Evolutionary conservation across 1,140 invertebrate species (phyloP).

Genomic region (Drosophila yakuba): DNA sequence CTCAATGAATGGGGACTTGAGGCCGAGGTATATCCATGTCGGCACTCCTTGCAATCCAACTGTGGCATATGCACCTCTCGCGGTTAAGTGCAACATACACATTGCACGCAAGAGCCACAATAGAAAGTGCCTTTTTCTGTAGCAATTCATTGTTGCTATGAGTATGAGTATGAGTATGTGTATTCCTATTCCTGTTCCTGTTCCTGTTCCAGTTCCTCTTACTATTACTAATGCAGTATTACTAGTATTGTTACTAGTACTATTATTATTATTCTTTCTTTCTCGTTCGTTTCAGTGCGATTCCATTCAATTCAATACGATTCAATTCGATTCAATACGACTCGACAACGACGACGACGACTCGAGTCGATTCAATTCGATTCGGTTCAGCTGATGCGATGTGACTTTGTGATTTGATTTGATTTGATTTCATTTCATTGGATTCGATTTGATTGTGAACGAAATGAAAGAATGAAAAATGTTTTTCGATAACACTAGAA

Average conservation of each 20-base stretch:
- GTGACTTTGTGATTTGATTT: too few species aligned
- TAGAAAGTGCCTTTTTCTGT: constrained; percentile 1
- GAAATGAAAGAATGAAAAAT: constrained; percentile 4
- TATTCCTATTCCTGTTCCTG: background rate
- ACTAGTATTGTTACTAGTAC: background rate
- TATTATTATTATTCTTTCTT: too few species aligned
- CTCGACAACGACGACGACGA: too few species aligned
- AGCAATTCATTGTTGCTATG: background rate
- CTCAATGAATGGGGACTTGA: constrained; percentile 4
- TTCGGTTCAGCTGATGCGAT: background rate
- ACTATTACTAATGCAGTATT: background rate
- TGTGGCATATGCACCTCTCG: constrained; percentile 1
- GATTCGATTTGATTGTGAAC: background rate
- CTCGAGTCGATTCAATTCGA: too few species aligned
- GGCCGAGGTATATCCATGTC: constrained; percentile 9
- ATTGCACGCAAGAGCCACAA: constrained; percentile 4
- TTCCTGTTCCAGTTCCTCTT: too few species aligned
- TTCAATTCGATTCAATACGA: too few species aligned
- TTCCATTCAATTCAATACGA: too few species aligned
- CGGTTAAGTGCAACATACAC: background rate
- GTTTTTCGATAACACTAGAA: constrained; percentile 6
- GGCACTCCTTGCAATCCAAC: constrained; percentile 7
- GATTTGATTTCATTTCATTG: too few species aligned
- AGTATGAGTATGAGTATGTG: background rate
- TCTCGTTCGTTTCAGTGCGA: too few species aligned